Evolutionary conservation across 2,113 vertebrate genomes (phyloP), one percentile per base, ranked within the genome.

Genomic region (Colistium nudipinnis): DNA sequence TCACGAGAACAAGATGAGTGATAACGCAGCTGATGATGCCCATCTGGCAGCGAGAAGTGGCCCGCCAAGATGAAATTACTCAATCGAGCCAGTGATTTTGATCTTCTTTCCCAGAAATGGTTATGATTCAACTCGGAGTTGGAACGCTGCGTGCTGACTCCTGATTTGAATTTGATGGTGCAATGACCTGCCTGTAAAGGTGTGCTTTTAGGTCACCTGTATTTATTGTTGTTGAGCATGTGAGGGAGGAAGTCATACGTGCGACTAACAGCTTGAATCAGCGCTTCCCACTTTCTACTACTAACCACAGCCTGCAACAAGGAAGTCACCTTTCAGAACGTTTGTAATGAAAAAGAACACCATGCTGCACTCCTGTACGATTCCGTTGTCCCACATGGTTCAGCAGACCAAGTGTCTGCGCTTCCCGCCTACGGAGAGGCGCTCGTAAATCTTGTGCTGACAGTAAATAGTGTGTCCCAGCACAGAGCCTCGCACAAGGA

Each of bases 361-460:
- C n/a, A 12, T 27, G 6, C 13, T 35, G 22, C 24, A 54, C n/a
- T 2, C 7, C 30, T 17, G 9, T 48, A 31, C 6, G 33, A 38
- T 55, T 77, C 68, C 43, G 53, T 69, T 57, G n/a, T 74, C 70
- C 20, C 44, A 35, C 55, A 19, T 20, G 16, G 41, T 45, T 25
- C 10, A 33, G 20, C 43, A 10, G 67, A 43, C 33, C 70, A 43
- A 39, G 39, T 59, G 59, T 78, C 48, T 20, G 28, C 79, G 65
- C 77, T 69, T 78, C 71, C 62, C 24, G 12, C 72, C 80, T 73
- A 74, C 80, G 81, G 67, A 88, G 82, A 80, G 79, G 67, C 39
- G 74, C 62, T 74, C 79, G 89, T 88, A 82, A 85, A 87, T 88
- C 82, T 68, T 47, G 28, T 85, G 87, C 81, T 88, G 88, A 79